Base-by-base conservation (phyloP, 1,140 invertebrate genomes). In the Cydia fagiglandana region DNA sequence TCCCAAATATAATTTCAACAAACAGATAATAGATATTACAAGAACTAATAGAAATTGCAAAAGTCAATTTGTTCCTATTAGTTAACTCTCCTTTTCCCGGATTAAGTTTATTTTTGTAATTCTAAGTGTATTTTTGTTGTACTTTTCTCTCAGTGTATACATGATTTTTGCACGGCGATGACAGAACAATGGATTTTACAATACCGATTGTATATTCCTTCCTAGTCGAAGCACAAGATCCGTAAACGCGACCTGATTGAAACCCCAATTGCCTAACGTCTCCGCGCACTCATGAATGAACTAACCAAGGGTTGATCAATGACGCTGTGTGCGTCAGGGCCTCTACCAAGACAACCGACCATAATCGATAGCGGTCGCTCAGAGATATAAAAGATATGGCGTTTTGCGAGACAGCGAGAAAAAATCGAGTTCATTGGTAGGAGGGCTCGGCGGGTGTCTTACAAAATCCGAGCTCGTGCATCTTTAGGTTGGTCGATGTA, bases 401-500 rank as follows among this genome's bases (percentile, higher is more conserved):
- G 53, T 64, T 74, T 68, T 76, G 30, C 2, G 73, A n/a, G 53
- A 28, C 28, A 17, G 34, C 30, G 2, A 12, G 3, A 17, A 4
- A 17, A 24, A 73, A 38, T 7, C 34, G 53, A 15, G 64, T 84
- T 66, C 79, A 76, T 80, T 89, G 87, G 91, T 93, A 93, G 77
- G 79, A 82, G 91, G 78, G 77, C 80, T 81, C 79, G 79, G 80
- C 81, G 78, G 84, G 82, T 78, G 89, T 91, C 91, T 93, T 93
- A 91, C 91, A 91, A 91, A 93, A 93, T 91, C 90, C 75, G 76
- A 73, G 78, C 78, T 86, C 89, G 79, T 88, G 84, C 89, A 87
- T 91, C 89, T 93, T 93, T 90, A 82, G 81, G 79, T 84, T 85
- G 86, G 87, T 91, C 84, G 86, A 91, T 86, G 87, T 93, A 93